A percentile compares a stretch with the other conserved stretches of the same genome.
Evolutionary conservation across 2,888 invertebrate genomes (phyloP).

Genomic region (Dolomedes plantarius): DNA sequence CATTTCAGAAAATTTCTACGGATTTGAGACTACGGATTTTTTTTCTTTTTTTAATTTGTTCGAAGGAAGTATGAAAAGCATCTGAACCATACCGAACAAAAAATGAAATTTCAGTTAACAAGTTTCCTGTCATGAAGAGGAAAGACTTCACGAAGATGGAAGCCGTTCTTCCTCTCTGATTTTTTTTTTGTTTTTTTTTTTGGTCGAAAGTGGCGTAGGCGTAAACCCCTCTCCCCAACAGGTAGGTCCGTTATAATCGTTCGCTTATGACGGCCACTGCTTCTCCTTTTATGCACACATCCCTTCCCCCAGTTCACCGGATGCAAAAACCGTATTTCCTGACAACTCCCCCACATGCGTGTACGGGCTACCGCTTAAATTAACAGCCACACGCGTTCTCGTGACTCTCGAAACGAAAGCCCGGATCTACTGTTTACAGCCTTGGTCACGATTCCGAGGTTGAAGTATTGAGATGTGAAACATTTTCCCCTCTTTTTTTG

Average conservation of each 20-base stretch:
- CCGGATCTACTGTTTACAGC: not conserved
- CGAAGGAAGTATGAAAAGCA: no score
- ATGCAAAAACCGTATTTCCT: constrained; percentile 1
- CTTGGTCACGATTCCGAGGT: not conserved
- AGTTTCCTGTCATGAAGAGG: no score
- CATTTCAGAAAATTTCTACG: no score
- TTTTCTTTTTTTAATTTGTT: no score
- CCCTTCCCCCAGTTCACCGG: not conserved
- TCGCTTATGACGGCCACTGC: not conserved
- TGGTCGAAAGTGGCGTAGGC: no score
- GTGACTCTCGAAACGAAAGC: not conserved
- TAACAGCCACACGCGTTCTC: not conserved
- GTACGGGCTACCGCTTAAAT: not conserved
- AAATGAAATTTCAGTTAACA: no score
- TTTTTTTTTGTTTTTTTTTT: no score
- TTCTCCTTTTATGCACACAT: not conserved
- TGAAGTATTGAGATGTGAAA: not conserved
- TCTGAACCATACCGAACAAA: no score
- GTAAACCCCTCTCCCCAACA: not conserved
- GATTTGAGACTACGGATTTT: no score
- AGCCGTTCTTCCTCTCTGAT: no score
- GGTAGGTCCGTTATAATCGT: not conserved
- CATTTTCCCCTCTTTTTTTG: no score
- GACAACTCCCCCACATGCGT: not conserved
- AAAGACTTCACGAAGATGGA: no score